Conservation (phyloP, 2,797 vertebrate genomes). For the Tokudaia muenninki region DNA sequence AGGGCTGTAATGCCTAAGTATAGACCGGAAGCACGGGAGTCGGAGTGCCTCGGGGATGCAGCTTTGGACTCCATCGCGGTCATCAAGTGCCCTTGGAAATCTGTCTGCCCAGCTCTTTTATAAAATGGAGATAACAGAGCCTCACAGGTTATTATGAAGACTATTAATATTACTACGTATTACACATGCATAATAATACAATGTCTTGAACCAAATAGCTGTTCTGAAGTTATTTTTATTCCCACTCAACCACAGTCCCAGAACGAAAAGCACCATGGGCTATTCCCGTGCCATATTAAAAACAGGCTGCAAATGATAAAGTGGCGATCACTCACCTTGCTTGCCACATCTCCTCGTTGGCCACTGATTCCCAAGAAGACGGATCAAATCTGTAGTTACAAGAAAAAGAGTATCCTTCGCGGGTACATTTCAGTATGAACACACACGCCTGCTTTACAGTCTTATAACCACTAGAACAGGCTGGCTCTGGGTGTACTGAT, state of each 20-base stretch:
- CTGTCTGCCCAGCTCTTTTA: background rate
- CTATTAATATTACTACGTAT: background rate
- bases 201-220: background rate
- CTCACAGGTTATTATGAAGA: background rate
- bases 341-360: slow-evolving; percentile 99
- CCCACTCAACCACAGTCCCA: background rate
- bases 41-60: background rate
- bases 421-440: background rate
- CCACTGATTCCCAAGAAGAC: slow-evolving; percentile 96
- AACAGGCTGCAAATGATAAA: background rate
- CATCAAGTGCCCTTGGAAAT: background rate
- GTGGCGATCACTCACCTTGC: slow-evolving; percentile 91
- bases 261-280: background rate
- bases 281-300: background rate
- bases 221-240: slow-evolving; percentile 18
- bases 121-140: background rate
- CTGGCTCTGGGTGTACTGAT: background rate
- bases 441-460: background rate
- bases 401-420: slow-evolving; percentile 37
- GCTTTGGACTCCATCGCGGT: background rate
- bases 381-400: slow-evolving; percentile 91
- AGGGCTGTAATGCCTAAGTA: background rate
- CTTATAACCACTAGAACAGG: background rate
- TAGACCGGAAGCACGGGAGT: background rate
- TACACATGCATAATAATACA: background rate